A percentile compares a stretch with the other conserved stretches of the same genome.
phyloP scores from a whole-genome alignment of 2,797 vertebrate genomes.

The Hafferia zeledoni region DNA sequence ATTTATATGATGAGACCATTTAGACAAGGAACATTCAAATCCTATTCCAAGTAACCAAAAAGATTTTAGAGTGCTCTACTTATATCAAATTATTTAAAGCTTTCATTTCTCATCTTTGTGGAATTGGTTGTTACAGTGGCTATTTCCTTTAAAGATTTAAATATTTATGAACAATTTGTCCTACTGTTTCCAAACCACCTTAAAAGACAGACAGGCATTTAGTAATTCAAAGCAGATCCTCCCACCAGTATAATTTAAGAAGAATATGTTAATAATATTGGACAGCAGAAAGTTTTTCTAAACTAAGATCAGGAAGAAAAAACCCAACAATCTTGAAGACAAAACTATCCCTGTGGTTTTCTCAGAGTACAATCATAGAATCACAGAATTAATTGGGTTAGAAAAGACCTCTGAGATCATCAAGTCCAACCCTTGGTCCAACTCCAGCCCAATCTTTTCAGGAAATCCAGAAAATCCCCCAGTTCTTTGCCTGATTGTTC shows the following conservation, averaged over 20 bases:
- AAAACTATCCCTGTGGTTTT: too few relatives aligned
- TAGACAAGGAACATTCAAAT: not conserved
- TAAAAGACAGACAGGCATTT: not conserved
- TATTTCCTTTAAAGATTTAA: not conserved
- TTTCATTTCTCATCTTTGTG: not conserved
- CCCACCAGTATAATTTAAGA: not conserved
- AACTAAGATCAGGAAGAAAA: not conserved
- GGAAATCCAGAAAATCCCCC: not conserved
- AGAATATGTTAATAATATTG: not conserved
- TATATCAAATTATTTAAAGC: not conserved
- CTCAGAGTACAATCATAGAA: not conserved
- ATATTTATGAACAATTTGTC: not conserved
- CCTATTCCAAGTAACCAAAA: not conserved
- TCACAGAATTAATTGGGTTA: too few relatives aligned
- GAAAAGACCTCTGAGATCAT: too few relatives aligned
- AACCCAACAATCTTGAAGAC: accelerated
- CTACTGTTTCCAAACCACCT: not conserved
- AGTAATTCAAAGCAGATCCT: not conserved
- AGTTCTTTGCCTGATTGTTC: not conserved
- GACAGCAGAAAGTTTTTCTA: not conserved
- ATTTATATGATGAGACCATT: not conserved
- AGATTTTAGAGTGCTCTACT: not conserved
- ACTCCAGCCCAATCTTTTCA: too few relatives aligned
- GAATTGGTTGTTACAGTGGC: not conserved
- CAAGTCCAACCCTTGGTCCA: too few relatives aligned